Conservation (phyloP, 1,140 invertebrate genomes). For the Scaptodrosophila lebanonensis region DNA sequence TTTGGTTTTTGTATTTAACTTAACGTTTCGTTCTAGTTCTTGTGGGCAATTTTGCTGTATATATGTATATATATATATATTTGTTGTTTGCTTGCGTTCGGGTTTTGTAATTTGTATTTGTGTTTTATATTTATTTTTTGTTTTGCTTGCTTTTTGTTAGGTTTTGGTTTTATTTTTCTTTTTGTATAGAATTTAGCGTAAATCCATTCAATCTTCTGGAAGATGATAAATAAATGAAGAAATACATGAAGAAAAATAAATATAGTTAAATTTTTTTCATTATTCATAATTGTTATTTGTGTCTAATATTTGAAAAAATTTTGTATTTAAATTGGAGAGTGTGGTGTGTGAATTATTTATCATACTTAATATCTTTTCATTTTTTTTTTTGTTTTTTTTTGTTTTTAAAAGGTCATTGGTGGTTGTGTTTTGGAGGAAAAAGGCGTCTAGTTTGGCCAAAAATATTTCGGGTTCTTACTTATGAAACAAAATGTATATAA, state of each 20-base stretch:
- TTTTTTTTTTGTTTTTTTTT: constrained; percentile 18
- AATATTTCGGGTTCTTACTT: constrained; percentile 14
- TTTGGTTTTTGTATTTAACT: constrained; percentile 47
- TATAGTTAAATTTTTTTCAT: constrained; percentile 60
- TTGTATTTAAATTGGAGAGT: constrained; percentile 27
- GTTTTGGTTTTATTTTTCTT: constrained; percentile 26
- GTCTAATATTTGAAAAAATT: constrained; percentile 32
- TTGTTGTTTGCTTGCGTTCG: constrained; percentile 53
- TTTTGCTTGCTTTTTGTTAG: constrained; percentile 44
- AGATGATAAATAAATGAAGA: constrained; percentile 72
- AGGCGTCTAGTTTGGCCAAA: constrained; percentile 13
- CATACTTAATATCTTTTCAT: constrained; percentile 5
- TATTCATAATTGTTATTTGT: constrained; percentile 27
- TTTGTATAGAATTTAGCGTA: constrained; percentile 53
- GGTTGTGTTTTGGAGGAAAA: constrained; percentile 17
- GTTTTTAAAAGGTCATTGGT: constrained; percentile 17
- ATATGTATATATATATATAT: constrained; percentile 54
- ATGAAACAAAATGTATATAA: constrained; percentile 34
- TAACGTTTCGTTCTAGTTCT: constrained; percentile 50
- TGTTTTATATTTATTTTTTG: constrained; percentile 36
- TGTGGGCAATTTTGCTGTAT: constrained; percentile 26
- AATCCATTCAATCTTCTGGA: constrained; percentile 77
- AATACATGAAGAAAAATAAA: constrained; percentile 74
- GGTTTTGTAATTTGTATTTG: constrained; percentile 50
- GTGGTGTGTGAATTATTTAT: background rate